phyloP scores from a whole-genome alignment of 37 sponge, comb jelly and placozoan species.

The Tethya wilhelma region DNA sequence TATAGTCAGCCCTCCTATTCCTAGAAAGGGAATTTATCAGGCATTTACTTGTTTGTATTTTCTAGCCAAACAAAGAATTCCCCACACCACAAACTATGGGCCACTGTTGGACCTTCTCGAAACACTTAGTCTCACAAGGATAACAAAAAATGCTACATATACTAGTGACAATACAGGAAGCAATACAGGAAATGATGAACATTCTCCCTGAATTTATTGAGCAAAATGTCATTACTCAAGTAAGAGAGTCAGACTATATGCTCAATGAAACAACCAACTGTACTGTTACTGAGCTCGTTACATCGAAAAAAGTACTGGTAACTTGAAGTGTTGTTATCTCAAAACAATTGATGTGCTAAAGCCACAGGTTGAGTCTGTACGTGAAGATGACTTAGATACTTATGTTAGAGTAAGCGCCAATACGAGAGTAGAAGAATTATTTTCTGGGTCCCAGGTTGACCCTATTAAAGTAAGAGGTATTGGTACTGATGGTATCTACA shows the following conservation, averaged over 20 bases:
- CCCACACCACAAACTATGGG: too few relatives aligned
- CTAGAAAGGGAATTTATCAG: too few relatives aligned
- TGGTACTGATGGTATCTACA: conserved; percentile 60
- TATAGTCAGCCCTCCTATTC: too few relatives aligned
- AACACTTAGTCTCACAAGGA: too few relatives aligned
- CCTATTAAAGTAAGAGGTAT: conserved; percentile 36
- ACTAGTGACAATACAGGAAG: conserved; percentile 44
- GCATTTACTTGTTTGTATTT: too few relatives aligned
- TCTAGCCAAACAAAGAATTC: too few relatives aligned
- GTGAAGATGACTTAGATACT: neutral
- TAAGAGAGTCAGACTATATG: conserved; percentile 25
- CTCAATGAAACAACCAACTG: conserved; percentile 53
- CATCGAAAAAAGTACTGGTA: conserved; percentile 8
- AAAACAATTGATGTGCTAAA: conserved; percentile 33
- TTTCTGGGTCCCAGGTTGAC: conserved; percentile 20
- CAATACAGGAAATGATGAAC: conserved; percentile 45
- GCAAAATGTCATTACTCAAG: neutral
- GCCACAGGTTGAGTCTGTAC: conserved; percentile 27
- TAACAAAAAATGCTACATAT: conserved; percentile 41
- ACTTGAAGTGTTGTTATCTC: conserved; percentile 30
- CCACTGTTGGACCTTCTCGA: too few relatives aligned
- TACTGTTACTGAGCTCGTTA: conserved; percentile 46
- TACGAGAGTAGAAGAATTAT: conserved; percentile 20
- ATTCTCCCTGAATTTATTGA: conserved; percentile 32
- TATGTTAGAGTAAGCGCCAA: conserved; percentile 18